Conservation (phyloP, 2,888 invertebrate genomes). For the Pristionchus entomophagus region DNA sequence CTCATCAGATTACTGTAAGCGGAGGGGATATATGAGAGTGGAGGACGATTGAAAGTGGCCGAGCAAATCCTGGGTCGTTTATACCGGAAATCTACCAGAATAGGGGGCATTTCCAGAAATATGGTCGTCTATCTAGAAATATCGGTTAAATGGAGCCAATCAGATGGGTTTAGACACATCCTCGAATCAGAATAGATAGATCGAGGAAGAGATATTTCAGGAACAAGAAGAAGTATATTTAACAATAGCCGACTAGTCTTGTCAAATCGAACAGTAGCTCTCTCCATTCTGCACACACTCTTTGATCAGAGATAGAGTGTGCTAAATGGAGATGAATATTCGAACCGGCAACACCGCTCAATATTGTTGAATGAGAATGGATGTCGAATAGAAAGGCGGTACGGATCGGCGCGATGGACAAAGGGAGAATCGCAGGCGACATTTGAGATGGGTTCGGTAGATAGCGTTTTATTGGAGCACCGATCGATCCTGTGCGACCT, state of each 20-base stretch:
- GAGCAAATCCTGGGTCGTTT: no score
- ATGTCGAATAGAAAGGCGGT: not conserved
- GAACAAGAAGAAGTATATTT: not conserved
- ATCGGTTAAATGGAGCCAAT: not conserved
- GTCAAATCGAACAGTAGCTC: no score
- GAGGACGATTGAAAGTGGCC: no score
- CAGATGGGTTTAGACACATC: not conserved
- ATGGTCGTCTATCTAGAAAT: no score
- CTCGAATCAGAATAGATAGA: not conserved
- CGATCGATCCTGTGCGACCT: not conserved
- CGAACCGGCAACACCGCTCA: no score
- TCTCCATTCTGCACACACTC: not conserved
- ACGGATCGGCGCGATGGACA: not conserved
- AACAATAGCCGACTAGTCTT: no score
- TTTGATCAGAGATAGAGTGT: not conserved
- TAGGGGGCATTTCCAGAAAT: not conserved
- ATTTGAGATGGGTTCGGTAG: slow-evolving; percentile 9
- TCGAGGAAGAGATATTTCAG: not conserved
- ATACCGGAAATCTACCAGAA: no score
- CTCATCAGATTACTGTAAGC: no score
- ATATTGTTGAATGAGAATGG: no score
- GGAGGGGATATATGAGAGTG: no score
- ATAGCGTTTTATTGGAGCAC: not conserved
- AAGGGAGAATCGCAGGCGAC: not conserved
- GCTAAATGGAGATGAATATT: not conserved